Conservation (phyloP, 2,113 vertebrate species). For the Trinectes maculatus region DNA sequence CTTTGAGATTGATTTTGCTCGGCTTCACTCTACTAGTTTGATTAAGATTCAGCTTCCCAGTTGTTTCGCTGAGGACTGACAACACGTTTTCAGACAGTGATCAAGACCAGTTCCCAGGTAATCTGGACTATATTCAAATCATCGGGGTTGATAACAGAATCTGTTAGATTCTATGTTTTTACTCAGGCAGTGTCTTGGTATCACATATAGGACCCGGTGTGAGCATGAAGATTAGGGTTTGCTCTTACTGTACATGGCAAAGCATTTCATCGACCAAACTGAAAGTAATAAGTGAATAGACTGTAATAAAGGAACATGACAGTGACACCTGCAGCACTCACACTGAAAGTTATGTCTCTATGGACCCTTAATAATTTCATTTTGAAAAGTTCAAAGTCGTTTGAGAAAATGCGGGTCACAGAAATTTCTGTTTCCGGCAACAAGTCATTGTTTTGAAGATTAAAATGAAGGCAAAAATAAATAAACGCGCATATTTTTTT, state of each 20-base stretch:
- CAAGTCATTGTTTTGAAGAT: slow-evolving; percentile 62
- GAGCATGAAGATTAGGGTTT: slow-evolving; percentile 13
- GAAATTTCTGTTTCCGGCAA: slow-evolving; percentile 64
- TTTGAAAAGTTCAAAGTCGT: slow-evolving; percentile 77
- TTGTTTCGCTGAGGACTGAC: slow-evolving; percentile 35
- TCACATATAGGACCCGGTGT: slow-evolving; percentile 28
- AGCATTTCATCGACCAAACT: slow-evolving; percentile 46
- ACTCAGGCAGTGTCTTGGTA: slow-evolving; percentile 23
- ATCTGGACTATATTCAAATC: slow-evolving; percentile 51
- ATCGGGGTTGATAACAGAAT: slow-evolving; percentile 47
- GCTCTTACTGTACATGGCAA: slow-evolving; percentile 23
- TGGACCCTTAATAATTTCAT: slow-evolving; percentile 51
- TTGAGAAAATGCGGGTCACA: slow-evolving; percentile 70
- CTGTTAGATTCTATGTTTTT: slow-evolving; percentile 23
- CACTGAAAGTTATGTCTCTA: slow-evolving; percentile 35
- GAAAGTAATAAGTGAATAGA: slow-evolving; percentile 67
- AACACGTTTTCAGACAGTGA: slow-evolving; percentile 33
- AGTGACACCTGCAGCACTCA: slow-evolving; percentile 35
- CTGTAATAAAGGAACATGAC: slow-evolving; percentile 59
- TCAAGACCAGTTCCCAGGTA: slow-evolving; percentile 50
- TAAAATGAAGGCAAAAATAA: slow-evolving; percentile 55
- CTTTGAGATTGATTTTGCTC: slow-evolving; percentile 52
- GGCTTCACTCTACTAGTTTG: slow-evolving; percentile 39
- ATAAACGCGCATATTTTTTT: slow-evolving; percentile 21
- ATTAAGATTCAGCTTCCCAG: slow-evolving; percentile 31